A percentile compares a stretch with the other conserved stretches of the same genome.
phyloP scores from a whole-genome alignment of 2,797 vertebrate species.

The Phoxinus dragarum region DNA sequence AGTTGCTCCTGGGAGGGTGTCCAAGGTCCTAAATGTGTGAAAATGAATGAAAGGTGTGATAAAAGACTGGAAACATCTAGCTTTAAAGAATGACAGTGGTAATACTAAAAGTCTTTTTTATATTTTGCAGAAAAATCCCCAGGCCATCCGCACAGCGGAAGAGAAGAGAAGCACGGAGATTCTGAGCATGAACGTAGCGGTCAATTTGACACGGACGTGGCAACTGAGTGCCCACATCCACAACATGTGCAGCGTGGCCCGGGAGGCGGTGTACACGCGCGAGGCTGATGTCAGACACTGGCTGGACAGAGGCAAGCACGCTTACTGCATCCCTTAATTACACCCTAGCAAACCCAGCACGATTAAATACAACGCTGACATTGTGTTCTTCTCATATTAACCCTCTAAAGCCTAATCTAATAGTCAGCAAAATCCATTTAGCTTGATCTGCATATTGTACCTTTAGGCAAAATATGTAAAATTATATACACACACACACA shows the following conservation, averaged over 20 bases:
- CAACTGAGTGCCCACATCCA: constrained; percentile 91
- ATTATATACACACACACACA: too few relatives aligned
- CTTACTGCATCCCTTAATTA: constrained; percentile 27
- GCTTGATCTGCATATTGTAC: background rate
- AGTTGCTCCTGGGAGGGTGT: constrained; percentile 17
- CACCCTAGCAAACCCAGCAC: constrained; percentile 36
- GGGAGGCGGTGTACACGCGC: constrained; percentile 88
- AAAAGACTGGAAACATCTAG: constrained; percentile 1
- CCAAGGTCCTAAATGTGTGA: constrained; percentile 17
- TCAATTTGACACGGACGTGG: constrained; percentile 89
- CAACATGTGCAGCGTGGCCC: constrained; percentile 91
- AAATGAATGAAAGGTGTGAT: constrained; percentile 5
- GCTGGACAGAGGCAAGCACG: constrained; percentile 87
- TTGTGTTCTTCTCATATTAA: constrained; percentile 44
- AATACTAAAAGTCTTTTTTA: constrained; percentile 21
- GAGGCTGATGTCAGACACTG: constrained; percentile 91
- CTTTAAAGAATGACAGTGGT: background rate
- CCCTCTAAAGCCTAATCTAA: background rate
- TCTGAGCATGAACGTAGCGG: constrained; percentile 87
- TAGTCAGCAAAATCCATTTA: background rate
- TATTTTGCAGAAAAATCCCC: constrained; percentile 88
- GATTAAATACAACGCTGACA: constrained; percentile 27
- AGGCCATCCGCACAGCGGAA: constrained; percentile 88
- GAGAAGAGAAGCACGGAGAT: constrained; percentile 86
- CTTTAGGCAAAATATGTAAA: background rate